Percentiles rank a stretch among this genome's conserved stretches.
Conservation (phyloP, 2,797 vertebrate genomes). For the Monodelphis domestica region DNA sequence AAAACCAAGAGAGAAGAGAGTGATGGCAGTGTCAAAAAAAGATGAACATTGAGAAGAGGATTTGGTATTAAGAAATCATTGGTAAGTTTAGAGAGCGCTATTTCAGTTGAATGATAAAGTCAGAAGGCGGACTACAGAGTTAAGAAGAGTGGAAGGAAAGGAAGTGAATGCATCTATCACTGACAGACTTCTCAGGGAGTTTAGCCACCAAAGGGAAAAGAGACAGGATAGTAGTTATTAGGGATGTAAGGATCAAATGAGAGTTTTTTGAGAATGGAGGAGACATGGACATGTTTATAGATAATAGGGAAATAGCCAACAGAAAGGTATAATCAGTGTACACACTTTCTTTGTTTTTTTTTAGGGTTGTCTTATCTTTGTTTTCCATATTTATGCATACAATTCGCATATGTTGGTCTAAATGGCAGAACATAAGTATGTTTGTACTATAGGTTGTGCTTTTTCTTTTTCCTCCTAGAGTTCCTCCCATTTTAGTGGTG, state of each 20-base stretch:
- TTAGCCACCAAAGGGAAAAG: neutral
- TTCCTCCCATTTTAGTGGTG: neutral
- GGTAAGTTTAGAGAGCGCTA: neutral
- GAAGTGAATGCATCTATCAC: neutral
- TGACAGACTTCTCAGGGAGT: neutral
- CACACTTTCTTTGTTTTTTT: neutral
- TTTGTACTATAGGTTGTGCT: neutral
- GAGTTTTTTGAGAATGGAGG: neutral
- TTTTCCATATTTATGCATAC: neutral
- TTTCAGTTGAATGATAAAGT: neutral
- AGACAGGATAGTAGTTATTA: neutral
- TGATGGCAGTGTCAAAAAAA: neutral
- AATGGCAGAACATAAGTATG: neutral
- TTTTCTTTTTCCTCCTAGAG: neutral
- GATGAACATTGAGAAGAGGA: neutral
- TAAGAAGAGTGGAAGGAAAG: neutral
- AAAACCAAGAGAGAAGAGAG: neutral
- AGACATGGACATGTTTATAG: neutral
- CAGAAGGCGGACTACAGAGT: neutral
- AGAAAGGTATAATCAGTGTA: neutral
- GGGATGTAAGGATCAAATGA: neutral
- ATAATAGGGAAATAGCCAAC: neutral
- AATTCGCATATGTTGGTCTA: neutral
- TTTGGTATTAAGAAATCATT: neutral
- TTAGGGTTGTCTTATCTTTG: neutral